Base-by-base conservation (phyloP, 2,888 invertebrate species). In the Callosobruchus maculatus region DNA sequence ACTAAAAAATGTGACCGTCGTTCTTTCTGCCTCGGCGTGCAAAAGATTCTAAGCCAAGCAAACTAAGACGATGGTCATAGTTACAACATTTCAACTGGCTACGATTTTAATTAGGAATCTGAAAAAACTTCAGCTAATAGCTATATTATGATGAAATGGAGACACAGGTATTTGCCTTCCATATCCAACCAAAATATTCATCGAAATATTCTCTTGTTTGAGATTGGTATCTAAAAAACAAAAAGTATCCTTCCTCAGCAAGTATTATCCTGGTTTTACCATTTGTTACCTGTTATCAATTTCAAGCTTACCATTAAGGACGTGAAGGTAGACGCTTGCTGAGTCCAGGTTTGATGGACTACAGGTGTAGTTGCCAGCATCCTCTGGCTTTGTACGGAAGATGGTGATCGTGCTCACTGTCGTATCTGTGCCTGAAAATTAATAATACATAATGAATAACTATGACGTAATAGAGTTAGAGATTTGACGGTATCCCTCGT, bases 331-430 rank as follows among this genome's bases (percentile, higher is more conserved):
- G 77, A 96, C 94, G 85, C 94, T 95, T 81, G 95, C 95, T 75
- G 95, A 93, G 86, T 95, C 94, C 81, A 96, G 92, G 89, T 97
- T 98, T 82, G 95, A 95, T 80, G 98, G 97, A 84, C 95, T 93
- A 90, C 98, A 97, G 77, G 97, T 97, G 89, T 98, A 99, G 89
- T 96, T 96, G 83, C 96, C 94, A 75, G 93, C 92, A 88, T 94
- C 93, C 85, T 93, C 92, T 77, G 91, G 90, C 81, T 90, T 91
- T 76, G 93, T 93, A 82, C 92, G 91, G 87, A 92, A 92, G 85
- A 95, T 93, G 79, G 93, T 90, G 83, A 95, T 90, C 82, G 93
- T 93, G 81, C 94, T 93, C 77, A 91, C 90, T 81, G 92, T 92
- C 78, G 93, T 94, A 86, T 94, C 94, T 72, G 92, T 89, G 77